Evolutionary conservation across 2,797 vertebrate genomes (phyloP).

Genomic region (Poecile montanus): DNA sequence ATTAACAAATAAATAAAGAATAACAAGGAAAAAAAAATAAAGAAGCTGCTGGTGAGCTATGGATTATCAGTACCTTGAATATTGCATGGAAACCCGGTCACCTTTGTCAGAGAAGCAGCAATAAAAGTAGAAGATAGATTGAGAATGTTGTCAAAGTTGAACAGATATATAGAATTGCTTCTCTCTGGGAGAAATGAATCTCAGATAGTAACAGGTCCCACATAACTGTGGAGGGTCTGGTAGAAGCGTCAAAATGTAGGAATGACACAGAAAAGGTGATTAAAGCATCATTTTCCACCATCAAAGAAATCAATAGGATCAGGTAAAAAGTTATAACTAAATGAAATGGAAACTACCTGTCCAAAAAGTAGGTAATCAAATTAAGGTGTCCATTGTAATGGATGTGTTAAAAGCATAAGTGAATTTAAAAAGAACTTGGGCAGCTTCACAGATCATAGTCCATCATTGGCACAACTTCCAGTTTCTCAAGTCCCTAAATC

Average conservation of each 20-base stretch:
- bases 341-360: background rate
- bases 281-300: background rate
- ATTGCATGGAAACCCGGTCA: background rate
- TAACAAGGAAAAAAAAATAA: background rate
- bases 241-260: background rate
- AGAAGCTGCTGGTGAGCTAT: background rate
- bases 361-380: background rate
- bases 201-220: background rate
- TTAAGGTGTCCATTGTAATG: background rate
- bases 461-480: background rate
- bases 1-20: background rate
- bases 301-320: background rate
- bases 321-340: background rate
- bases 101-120: background rate
- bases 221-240: background rate
- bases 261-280: background rate
- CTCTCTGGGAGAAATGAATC: background rate
- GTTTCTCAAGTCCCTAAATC: background rate
- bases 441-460: background rate
- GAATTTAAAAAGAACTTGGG: background rate
- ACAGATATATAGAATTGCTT: background rate
- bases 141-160: background rate
- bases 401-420: background rate
- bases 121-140: background rate
- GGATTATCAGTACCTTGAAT: background rate